These are phyloP conservation scores for Scaeva pyrastri DNA, from an alignment of 2,888 invertebrate genomes.

Conservation along the genomic window DNA sequence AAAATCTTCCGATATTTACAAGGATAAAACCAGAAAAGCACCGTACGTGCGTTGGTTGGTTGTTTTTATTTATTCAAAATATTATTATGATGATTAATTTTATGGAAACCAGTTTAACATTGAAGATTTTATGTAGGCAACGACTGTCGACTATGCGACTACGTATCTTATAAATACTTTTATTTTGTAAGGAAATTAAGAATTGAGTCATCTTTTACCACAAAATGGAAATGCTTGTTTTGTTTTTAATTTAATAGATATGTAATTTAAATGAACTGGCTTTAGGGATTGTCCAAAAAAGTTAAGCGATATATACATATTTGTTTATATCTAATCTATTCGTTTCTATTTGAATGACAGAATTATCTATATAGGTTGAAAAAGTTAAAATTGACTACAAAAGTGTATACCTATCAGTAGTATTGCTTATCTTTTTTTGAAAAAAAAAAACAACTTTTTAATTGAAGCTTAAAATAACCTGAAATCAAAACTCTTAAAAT, in stretches of 20 bases:
- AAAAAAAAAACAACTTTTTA: no score
- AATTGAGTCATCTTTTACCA: constrained; percentile 6
- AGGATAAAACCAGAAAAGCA: constrained; percentile 6
- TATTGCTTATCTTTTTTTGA: background rate
- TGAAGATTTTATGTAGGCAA: background rate
- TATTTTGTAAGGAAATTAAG: background rate
- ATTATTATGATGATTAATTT: constrained; percentile 25
- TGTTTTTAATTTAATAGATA: background rate
- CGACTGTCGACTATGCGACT: no score
- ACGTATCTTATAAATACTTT: background rate
- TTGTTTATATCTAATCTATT: background rate
- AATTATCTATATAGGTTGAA: constrained; percentile 4
- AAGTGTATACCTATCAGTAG: background rate
- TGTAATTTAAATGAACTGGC: background rate
- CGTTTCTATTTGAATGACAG: background rate
- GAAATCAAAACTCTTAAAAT: no score
- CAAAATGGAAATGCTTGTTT: no score
- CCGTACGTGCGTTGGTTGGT: background rate
- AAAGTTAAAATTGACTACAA: no score
- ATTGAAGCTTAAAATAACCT: no score
- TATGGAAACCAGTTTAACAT: constrained; percentile 1
- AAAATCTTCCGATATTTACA: background rate
- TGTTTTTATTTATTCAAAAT: background rate
- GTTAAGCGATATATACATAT: background rate
- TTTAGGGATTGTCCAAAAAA: background rate